Base-by-base conservation (phyloP, 2,797 vertebrate genomes). In the Premnoplex brunnescens region DNA sequence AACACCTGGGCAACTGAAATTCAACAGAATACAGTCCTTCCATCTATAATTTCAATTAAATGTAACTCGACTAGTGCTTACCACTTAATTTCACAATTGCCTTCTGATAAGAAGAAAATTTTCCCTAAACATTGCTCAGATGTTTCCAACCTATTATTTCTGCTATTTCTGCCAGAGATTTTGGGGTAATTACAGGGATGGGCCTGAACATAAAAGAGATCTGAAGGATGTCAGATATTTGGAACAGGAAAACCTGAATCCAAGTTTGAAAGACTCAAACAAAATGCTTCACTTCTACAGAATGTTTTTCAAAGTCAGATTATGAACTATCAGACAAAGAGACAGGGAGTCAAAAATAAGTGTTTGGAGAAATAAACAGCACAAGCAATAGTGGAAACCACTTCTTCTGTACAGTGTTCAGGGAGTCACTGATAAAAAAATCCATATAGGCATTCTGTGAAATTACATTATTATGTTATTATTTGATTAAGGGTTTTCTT, bases 81-180 rank as follows among this genome's bases (percentile, higher is more conserved):
- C 41, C 37, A 66, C n/a, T 75, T 85, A 51, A 94, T 91, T 91
- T 89, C 56, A 66, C 2, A 14, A 18, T 52, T 85, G 51, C 39
- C 37, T 69, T 62, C 85, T 88, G 83, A 93, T 90, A 91, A 84
- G 46, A 39, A 78, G 69, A 85, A 81, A 58, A 14, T 41, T 69
- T 74, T 96, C 85, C 58, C 62, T 93, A 59, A 95, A 81, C 1
- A 5, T 51, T 64, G 54, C 69, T 90, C 37, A 84, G 66, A 73
- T 69, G 62, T 78, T 96, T 83, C 58, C 44, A 81, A 32, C 28
- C 54, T 83, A 44, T 90, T 93, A 83, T 92, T 94, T 96, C 76
- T 93, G 52, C 54, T 62, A 82, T 55, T 92, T 77, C 64, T 90
- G 55, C 88, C 59, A 91, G 48, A 3, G 5, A 2, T 91, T 91